Evolutionary conservation across 2,113 vertebrate genomes (phyloP), one percentile per base, ranked within the genome.

Genomic region (Podilymbus podiceps): DNA sequence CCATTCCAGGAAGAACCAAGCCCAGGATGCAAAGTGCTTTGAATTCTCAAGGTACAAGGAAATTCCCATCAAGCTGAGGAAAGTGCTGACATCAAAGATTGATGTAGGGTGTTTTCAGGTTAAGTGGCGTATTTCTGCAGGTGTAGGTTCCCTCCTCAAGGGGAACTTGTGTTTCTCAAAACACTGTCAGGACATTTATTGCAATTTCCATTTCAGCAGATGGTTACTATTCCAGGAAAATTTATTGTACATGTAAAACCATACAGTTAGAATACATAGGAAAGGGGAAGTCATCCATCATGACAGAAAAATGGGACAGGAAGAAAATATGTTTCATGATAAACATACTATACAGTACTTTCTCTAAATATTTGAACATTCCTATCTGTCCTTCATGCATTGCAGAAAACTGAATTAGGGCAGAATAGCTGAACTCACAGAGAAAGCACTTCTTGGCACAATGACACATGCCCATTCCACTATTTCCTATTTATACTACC

Each of bases 361-460:
- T 95, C 89, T 90, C 69, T 89, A 95, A 96, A 97, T 82, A 75
- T 95, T 87, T 95, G 77, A 88, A 88, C 76, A 83, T 95, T 93
- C 91, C 76, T 85, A 49, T 79, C 53, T 69, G 88, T 91, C 56
- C 87, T 85, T 75, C 21, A 11, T 11, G 73, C 42, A 55, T 0
- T 64, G 85, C 24, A 66, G 62, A 64, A 81, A 81, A 80, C 11
- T 64, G 28, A 63, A 83, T 88, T 77, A 78, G 85, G 31, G 9
- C 28, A 71, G 66, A 42, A 55, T 4, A 77, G 69, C 67, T 62
- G 63, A 72, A 56, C 35, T 44, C 0, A 0, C 35, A 78, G 58
- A 88, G 90, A 77, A 89, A 78, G 66, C 58, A 40, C 38, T 69
- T 78, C 77, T 44, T n/a, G 15, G 60, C 55, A 97, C 89, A 96